Evolutionary conservation across 2,888 invertebrate genomes (phyloP).

Genomic region (Tortrix viridana): DNA sequence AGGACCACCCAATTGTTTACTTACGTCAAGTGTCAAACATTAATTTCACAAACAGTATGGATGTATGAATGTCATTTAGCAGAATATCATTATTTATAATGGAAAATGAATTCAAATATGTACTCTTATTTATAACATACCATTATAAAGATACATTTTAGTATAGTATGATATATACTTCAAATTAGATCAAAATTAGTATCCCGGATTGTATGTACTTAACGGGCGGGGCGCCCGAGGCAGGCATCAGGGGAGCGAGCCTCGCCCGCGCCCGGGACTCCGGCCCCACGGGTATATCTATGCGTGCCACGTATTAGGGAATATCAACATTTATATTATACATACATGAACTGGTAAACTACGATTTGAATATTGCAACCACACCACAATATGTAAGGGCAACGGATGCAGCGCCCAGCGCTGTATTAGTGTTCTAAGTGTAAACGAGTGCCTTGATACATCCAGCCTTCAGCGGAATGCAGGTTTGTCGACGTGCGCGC

Average conservation of each 20-base stretch:
- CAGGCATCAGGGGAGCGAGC: background rate
- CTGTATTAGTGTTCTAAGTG: constrained; percentile 49
- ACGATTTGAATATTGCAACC: constrained; percentile 18
- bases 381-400: constrained; percentile 25
- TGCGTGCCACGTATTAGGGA: background rate
- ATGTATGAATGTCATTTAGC: background rate
- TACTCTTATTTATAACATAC: constrained; percentile 24
- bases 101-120: constrained; percentile 29
- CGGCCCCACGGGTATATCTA: background rate
- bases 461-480: constrained; percentile 79
- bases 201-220: constrained; percentile 30
- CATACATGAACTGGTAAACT: constrained; percentile 9
- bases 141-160: constrained; percentile 17
- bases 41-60: too few species aligned
- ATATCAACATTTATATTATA: background rate
- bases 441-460: constrained; percentile 82
- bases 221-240: background rate
- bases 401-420: constrained; percentile 35
- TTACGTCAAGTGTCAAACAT: too few species aligned
- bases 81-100: constrained; percentile 5
- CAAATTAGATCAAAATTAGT: constrained; percentile 6
- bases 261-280: background rate
- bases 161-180: constrained; percentile 9
- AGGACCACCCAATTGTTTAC: too few species aligned
- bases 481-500: constrained; percentile 72